Evolutionary conservation across 2,113 vertebrate genomes (phyloP), one percentile per base, ranked within the genome.

Genomic region (Entomyzon cyanotis): DNA sequence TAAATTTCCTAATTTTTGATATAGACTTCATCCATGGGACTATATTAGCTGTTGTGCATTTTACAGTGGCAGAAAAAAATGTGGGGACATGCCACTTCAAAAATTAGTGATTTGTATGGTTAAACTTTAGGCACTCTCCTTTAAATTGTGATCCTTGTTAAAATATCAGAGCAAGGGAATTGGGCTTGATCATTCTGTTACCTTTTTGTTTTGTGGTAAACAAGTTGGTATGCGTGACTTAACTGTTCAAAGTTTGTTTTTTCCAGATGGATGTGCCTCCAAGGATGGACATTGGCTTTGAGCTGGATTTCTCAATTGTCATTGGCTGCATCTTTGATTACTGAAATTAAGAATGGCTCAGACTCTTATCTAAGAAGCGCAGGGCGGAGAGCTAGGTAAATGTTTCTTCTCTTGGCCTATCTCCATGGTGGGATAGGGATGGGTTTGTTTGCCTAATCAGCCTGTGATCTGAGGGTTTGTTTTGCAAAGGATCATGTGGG

Each of bases 381-480:
- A 91, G 87, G 95, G 82, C 2, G 53, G 91, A 91, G 93, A 92
- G 12, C 10, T 64, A 68, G 37, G 82, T 90, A 59, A 92, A 73
- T 84, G 71, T 69, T 95, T 84, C 88, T 96, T 89, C 73, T 55
- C 56, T 77, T 84, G 58, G 25, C 69, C 90, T 90, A 63, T 97
- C 92, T 96, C 65, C 52, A 22, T 58, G 89, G 23, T 11, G 41
- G 94, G 79, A 63, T 89, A 90, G 86, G 85, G 88, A 85, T 84
- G 35, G 67, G 86, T 91, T 87, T 85, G 47, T 87, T 95, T 93
- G 74, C n/a, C 84, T 92, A 50, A 87, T 91, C 89, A 95, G 63
- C n/a, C 46, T 84, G 76, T 78, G 76, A 96, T 92, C 79, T 96
- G 73, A 87, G 76, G 33, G 77, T 89, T 95, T 94, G 92, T 95